Percentiles rank a stretch among this genome's conserved stretches.
phyloP scores from a whole-genome alignment of 2,888 invertebrate species.

The Orthosia gothica region DNA sequence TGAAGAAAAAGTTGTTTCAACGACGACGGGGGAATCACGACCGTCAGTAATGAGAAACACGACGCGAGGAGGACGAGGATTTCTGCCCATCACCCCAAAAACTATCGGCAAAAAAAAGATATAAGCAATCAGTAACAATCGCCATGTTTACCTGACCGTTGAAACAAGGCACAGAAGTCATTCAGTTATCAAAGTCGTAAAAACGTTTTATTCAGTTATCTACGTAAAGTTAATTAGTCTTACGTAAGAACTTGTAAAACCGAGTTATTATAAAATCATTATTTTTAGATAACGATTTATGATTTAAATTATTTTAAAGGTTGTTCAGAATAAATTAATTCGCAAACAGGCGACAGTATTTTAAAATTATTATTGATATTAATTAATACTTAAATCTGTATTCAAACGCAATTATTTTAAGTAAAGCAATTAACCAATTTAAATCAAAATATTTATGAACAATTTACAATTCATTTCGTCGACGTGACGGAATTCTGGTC shows the following conservation, averaged over 20 bases:
- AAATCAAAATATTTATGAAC: not conserved
- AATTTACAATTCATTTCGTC: not conserved
- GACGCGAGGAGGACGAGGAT: no score
- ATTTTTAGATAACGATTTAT: conserved; percentile 16
- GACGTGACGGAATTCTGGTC: no score
- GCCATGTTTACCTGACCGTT: conserved; percentile 9
- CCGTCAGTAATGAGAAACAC: no score
- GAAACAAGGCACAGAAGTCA: not conserved
- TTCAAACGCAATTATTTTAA: conserved; percentile 16
- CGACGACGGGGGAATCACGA: no score
- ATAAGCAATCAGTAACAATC: not conserved
- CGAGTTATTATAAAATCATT: conserved; percentile 2
- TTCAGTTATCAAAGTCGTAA: not conserved
- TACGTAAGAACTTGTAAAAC: conserved; percentile 24
- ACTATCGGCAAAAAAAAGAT: not conserved
- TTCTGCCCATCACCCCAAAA: not conserved
- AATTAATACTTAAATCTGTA: not conserved
- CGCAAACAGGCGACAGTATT: not conserved
- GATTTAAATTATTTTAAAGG: conserved; percentile 4
- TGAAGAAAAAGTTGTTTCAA: no score
- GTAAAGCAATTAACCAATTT: not conserved
- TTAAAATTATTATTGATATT: not conserved
- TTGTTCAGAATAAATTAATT: conserved; percentile 3
- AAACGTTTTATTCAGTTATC: not conserved
- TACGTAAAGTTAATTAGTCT: conserved; percentile 19